A percentile compares a stretch with the other conserved stretches of the same genome.
phyloP scores from a whole-genome alignment of 2,888 invertebrate genomes.

The Iselma pallidipennis region DNA sequence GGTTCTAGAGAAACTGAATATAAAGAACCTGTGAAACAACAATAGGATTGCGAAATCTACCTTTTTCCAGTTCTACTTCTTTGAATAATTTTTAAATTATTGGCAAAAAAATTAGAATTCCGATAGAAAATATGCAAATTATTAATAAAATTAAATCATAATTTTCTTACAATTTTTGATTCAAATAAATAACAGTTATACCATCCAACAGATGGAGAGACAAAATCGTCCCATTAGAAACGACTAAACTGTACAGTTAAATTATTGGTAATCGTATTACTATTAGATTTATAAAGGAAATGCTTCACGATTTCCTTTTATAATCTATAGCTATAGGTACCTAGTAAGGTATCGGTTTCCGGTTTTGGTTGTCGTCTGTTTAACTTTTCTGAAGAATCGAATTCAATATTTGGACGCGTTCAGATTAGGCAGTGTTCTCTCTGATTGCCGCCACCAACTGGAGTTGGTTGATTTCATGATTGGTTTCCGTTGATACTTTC shows the following conservation, averaged over 20 bases:
- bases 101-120: too few relatives aligned
- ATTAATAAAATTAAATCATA: too few relatives aligned
- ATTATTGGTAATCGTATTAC: not conserved
- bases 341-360: not conserved
- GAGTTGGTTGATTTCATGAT: too few relatives aligned
- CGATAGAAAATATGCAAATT: too few relatives aligned
- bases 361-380: not conserved
- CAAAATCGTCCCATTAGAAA: too few relatives aligned
- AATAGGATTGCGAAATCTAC: not conserved
- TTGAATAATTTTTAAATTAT: too few relatives aligned
- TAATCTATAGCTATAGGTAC: too few relatives aligned
- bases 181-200: too few relatives aligned
- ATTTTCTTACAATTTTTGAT: too few relatives aligned
- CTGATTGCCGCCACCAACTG: constrained; percentile 21
- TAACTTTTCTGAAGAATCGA: too few relatives aligned
- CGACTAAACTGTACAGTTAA: too few relatives aligned
- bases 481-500: constrained; percentile 26
- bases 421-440: constrained; percentile 30
- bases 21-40: not conserved
- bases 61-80: not conserved
- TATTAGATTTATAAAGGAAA: not conserved
- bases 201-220: too few relatives aligned
- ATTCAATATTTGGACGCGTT: not conserved
- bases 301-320: not conserved
- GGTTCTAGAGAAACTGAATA: not conserved